These are phyloP conservation scores for Lepidocolaptes lacrymiger DNA, from an alignment of 2,797 vertebrate genomes.

Conservation along the genomic window DNA sequence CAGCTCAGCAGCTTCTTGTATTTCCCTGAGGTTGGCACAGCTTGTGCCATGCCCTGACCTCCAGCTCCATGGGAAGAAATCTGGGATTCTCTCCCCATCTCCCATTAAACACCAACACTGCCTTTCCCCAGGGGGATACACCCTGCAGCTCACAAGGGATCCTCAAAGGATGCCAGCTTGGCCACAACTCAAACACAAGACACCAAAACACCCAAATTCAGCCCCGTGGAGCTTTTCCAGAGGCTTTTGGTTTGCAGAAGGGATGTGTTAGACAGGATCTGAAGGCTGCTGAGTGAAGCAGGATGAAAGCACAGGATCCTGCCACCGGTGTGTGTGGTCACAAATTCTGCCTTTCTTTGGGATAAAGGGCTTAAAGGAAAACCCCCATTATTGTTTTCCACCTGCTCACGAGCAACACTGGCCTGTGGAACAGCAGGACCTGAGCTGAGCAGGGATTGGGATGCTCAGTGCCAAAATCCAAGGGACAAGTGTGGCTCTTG, in stretches of 20 bases:
- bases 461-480: not conserved
- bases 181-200: not conserved
- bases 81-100: rapidly evolving
- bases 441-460: not conserved
- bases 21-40: not conserved
- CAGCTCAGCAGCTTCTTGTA: not conserved
- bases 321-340: rapidly evolving
- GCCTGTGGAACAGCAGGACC: not conserved
- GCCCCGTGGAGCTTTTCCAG: rapidly evolving
- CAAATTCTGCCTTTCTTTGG: not conserved
- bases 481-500: no score
- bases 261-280: not conserved
- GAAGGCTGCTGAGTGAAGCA: not conserved
- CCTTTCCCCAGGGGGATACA: rapidly evolving
- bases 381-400: not conserved
- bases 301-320: not conserved
- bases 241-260: not conserved
- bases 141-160: not conserved
- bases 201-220: not conserved
- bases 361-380: not conserved
- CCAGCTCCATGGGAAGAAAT: not conserved
- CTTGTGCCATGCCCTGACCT: not conserved
- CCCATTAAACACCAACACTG: rapidly evolving
- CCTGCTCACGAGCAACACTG: not conserved
- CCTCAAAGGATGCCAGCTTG: rapidly evolving